Percentiles rank a stretch among this genome's conserved stretches.
These are phyloP conservation scores for Cyclura pinguis DNA, from an alignment of 2,797 vertebrate genomes.

Conservation along the genomic window DNA sequence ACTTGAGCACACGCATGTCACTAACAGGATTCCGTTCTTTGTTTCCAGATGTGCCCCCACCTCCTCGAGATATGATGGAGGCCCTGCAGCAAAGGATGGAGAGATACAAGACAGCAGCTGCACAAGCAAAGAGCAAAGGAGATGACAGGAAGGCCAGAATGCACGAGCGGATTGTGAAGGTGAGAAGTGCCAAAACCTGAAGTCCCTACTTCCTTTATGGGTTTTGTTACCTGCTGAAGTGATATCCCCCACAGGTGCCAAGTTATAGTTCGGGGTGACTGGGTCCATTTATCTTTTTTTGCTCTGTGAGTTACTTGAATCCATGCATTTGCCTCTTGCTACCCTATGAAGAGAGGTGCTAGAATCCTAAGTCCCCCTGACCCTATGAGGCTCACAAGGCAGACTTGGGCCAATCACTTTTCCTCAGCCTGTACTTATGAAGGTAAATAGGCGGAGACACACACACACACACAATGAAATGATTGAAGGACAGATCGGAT, in stretches of 20 bases:
- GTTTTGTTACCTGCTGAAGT: not conserved
- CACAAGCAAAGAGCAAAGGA: slow-evolving; percentile 87
- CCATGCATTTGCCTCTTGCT: not conserved
- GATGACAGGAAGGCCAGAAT: slow-evolving; percentile 92
- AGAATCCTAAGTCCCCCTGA: not conserved
- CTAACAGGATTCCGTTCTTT: not conserved
- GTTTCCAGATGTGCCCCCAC: slow-evolving; percentile 69
- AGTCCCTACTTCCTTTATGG: not conserved
- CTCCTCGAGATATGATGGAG: slow-evolving; percentile 85
- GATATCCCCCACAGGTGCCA: not conserved
- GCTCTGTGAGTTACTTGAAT: not conserved
- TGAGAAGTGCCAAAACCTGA: slow-evolving; percentile 54
- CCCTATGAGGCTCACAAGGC: too few species aligned
- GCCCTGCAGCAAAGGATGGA: slow-evolving; percentile 93
- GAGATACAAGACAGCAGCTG: slow-evolving; percentile 86
- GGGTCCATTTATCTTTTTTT: not conserved
- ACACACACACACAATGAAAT: too few species aligned
- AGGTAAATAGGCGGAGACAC: too few species aligned
- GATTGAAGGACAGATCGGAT: too few species aligned
- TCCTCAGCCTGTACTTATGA: too few species aligned
- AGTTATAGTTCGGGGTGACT: not conserved
- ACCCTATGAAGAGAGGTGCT: not conserved
- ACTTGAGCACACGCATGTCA: too few species aligned
- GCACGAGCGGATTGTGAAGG: slow-evolving; percentile 93
- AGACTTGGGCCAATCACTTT: too few species aligned